Evolutionary conservation across 2,113 vertebrate species (phyloP), one percentile per base, ranked within the genome.

Genomic region (Poecile atricapillus): DNA sequence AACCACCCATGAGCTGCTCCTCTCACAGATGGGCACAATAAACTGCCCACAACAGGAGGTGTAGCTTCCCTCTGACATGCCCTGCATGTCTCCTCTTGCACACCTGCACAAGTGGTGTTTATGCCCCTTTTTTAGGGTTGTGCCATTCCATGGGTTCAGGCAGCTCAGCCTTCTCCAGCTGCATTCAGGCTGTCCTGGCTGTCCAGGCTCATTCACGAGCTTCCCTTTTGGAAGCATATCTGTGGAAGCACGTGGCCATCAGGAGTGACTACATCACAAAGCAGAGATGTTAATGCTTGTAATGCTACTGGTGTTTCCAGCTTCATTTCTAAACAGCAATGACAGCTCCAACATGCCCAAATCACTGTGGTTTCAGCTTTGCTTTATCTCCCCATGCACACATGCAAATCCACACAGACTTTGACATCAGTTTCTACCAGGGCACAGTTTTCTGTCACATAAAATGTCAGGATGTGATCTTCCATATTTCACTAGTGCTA

Each of bases 401-500:
- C 80, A 55, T 64, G 68, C 60, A 90, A 93, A 94, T 83, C 73
- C 71, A 58, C 22, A 46, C 58, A 80, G 86, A 44, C 39, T 77
- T 33, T 47, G 73, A 81, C 86, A 90, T 86, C 83, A 64, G 44
- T 59, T 90, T 87, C 83, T 93, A 92, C 60, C 23, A 47, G 71
- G 63, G 70, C 71, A 74, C 5, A 56, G 44, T 71, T 64, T 87
- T 64, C 83, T 75, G 83, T 56, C 83, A 75, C 44, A 59, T 43
- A 33, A 95, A 96, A 96, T 87, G 94, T 93, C 95, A 97, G 68
- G 62, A 81, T 71, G 43, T 83, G 83, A 70, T 92, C 89, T 90
- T 47, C 89, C 39, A 52, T 97, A 89, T 93, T 94, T 94, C 80
- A 92, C 93, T 67, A 64, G 23, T 47, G 47, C 71, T 90, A 25